Percentiles rank a stretch among this genome's conserved stretches.
phyloP scores from a whole-genome alignment of 2,113 vertebrate species.

The Mungos mungo region DNA sequence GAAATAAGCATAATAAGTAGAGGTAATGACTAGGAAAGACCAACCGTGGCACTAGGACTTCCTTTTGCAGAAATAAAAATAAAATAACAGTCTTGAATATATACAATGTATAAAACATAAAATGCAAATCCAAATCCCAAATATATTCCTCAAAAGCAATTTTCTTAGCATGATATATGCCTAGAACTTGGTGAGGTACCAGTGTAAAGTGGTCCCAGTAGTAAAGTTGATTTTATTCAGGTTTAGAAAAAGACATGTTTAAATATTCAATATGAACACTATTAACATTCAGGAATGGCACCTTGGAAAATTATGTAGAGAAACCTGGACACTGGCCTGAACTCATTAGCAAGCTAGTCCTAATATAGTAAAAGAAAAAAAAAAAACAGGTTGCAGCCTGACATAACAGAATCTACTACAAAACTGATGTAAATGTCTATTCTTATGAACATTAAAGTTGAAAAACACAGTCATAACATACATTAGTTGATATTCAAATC shows the following conservation, averaged over 20 bases:
- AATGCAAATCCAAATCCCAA: background rate
- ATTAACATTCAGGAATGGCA: background rate
- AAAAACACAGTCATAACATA: background rate
- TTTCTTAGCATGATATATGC: background rate
- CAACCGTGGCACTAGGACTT: background rate
- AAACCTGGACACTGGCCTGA: background rate
- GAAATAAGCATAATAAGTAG: background rate
- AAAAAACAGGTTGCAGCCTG: background rate
- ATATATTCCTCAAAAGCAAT: background rate
- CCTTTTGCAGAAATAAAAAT: background rate
- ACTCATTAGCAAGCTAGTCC: conserved; percentile 25
- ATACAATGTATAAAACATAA: background rate
- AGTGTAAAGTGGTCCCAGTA: background rate
- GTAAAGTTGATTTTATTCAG: background rate
- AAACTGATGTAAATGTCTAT: background rate
- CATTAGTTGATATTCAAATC: background rate
- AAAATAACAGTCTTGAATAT: background rate
- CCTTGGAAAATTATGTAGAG: background rate
- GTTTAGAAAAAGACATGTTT: background rate
- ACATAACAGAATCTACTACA: background rate
- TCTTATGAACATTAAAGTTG: background rate
- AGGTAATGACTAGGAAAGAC: background rate
- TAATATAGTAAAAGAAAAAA: background rate
- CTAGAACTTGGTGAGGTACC: background rate
- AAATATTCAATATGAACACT: conserved; percentile 26